Base-by-base conservation (phyloP, 2,797 vertebrate species). In the Sparus aurata region DNA sequence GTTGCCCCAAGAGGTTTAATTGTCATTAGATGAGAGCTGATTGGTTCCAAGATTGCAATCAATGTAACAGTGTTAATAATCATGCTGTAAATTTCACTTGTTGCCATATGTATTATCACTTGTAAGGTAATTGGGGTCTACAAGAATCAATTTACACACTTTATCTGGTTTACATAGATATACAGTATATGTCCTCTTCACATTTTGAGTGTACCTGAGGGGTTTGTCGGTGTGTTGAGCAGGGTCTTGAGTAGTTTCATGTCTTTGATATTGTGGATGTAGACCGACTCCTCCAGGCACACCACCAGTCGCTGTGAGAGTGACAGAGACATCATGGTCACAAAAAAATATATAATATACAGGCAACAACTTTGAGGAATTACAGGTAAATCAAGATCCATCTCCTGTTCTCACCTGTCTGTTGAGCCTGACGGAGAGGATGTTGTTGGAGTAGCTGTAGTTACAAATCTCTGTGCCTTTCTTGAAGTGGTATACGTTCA, bases 401-500 rank as follows among this genome's bases (percentile, higher is more conserved):
- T 0, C 30, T 80, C 38, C 27, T 20, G 34, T 58, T 41, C 69
- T 76, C 55, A 98, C 97, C 96, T 98, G 97, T 63, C 98, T 95
- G 91, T 98, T 99, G 85, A 99, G 96, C 72, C 96, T 91, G 87
- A 99, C 96, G 49, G 97, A 96, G 85, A 98, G 90, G 83, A 99
- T 98, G 86, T 96, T 96, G 93, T 95, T 96, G 91, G 97, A 97
- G 93, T 99, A 99, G 95, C 97, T 97, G 88, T 99, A 99, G 92
- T 98, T 99, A 78, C 98, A 99, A 87, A 99, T 98, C 94, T 99
- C 98, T 0, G 98, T 99, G 15, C 98, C 97, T 90, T 98, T 98
- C 95, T 98, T 99, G 92, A 99, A 99, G 93, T 99, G 98, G 80
- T 98, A 97, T 74, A 99, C 97, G 12, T 98, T 98, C 97, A 99